Base-by-base conservation (phyloP, 2,888 invertebrate genomes). In the Idaea straminata region DNA sequence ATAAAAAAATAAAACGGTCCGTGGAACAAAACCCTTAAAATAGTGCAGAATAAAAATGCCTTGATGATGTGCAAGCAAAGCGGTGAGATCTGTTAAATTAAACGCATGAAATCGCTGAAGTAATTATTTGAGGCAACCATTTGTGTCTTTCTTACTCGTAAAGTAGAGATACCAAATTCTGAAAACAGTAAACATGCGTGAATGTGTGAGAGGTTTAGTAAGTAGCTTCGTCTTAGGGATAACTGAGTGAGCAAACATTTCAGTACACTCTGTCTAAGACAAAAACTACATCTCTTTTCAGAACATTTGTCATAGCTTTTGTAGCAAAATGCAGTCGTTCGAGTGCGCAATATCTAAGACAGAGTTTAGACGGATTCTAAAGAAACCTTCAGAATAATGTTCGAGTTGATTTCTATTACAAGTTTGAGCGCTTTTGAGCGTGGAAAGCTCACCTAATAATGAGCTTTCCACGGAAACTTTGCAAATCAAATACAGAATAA, bases 21-120 rank as follows among this genome's bases (percentile, higher is more conserved):
- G 47, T 66, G 61, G 36, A 61, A 64, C 58, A 62, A 61, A 66
- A 63, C 64, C 35, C 5, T 65, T 63, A 59, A 64, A 47, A 67
- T 57, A 63, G 64, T 66, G 59, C 61, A 65, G 59, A 63, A 66
- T 63, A 60, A 61, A 64, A 66, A 59, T 66, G 64, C 66, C 13
- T 62, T 69, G 68, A 69, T 67, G 62, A 67, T 34, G 68, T 65
- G 72, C 69, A 73, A 70, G 71, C 72, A 69, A 72, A 64, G 68
- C 65, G 10, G 47, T 7, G 59, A 64, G 62, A 34, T 13, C 34
- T 16, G 59, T 59, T 59, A 59, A 16, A 34, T 59, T 16, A 59
- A 59, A 25, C 58, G 34, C 6, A 34, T 16, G 34, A 57, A 68
- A 64, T 65, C 61, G 63, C 62, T 59, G 62, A 63, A 62, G 59